Evolutionary conservation across 2,888 invertebrate genomes (phyloP).

Genomic region (Pseudanteris insignis): DNA sequence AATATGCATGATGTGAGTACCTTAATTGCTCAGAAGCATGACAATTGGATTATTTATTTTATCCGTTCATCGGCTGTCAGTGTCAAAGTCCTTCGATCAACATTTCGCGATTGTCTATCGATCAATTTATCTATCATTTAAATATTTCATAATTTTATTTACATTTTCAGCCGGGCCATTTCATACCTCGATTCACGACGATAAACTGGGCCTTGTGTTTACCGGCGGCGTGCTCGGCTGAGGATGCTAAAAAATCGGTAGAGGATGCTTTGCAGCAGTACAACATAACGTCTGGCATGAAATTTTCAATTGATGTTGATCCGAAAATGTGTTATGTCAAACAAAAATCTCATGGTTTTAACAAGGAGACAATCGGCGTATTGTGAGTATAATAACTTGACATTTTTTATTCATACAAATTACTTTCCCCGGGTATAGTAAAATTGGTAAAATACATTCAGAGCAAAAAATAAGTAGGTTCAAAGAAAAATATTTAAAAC

Average conservation of each 20-base stretch:
- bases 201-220: conserved; percentile 78
- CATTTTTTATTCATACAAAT: too few species aligned
- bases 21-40: conserved; percentile 21
- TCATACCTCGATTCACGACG: conserved; percentile 76
- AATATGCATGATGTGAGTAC: conserved; percentile 72
- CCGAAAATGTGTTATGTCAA: conserved; percentile 72
- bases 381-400: conserved; percentile 68
- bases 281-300: conserved; percentile 70
- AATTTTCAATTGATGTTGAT: conserved; percentile 70
- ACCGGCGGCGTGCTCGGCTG: conserved; percentile 72
- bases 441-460: too few species aligned
- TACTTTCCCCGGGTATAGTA: too few species aligned
- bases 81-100: too few species aligned
- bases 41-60: conserved; percentile 16
- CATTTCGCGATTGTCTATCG: too few species aligned
- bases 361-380: conserved; percentile 67
- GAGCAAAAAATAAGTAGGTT: too few species aligned
- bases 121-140: too few species aligned
- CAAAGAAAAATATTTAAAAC: too few species aligned
- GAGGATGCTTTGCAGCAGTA: conserved; percentile 72
- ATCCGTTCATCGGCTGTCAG: too few species aligned
- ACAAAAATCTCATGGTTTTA: conserved; percentile 58
- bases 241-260: conserved; percentile 71
- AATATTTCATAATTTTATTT: too few species aligned
- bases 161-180: conserved; percentile 74